These are phyloP conservation scores for Dasypolia templi DNA, from an alignment of 2,888 invertebrate species.

Conservation along the genomic window DNA sequence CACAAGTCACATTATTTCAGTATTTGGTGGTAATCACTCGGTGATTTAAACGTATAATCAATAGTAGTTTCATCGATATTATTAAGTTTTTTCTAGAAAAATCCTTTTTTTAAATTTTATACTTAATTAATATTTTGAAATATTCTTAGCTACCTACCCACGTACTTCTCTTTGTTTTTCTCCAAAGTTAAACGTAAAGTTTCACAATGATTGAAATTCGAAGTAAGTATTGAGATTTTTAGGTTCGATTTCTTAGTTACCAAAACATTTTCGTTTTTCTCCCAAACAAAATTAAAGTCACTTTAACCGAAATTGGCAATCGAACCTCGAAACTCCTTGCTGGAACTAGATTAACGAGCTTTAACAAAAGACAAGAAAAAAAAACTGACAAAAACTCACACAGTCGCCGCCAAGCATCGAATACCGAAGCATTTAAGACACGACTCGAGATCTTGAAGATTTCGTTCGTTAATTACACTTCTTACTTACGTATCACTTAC, in stretches of 20 bases:
- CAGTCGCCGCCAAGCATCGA: slow-evolving; percentile 31
- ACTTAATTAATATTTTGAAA: too few species aligned
- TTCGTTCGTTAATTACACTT: slow-evolving; percentile 59
- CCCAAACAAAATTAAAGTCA: not conserved
- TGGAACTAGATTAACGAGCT: slow-evolving; percentile 28
- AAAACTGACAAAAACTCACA: slow-evolving; percentile 22
- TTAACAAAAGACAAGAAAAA: slow-evolving; percentile 13
- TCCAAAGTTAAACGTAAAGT: not conserved
- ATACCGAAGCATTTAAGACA: slow-evolving; percentile 49
- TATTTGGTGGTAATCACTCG: slow-evolving; percentile 31
- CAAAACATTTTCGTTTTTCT: not conserved
- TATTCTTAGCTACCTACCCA: too few species aligned
- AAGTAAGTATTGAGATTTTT: not conserved
- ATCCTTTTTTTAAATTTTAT: not conserved
- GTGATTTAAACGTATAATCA: slow-evolving; percentile 9
- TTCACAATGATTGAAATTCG: not conserved
- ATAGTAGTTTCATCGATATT: not conserved
- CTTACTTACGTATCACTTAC: slow-evolving; percentile 48
- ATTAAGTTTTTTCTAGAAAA: not conserved
- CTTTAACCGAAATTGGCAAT: not conserved
- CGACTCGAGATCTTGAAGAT: slow-evolving; percentile 43
- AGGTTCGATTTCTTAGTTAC: not conserved
- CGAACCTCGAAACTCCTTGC: slow-evolving; percentile 4
- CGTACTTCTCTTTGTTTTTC: not conserved
- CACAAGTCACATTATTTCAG: slow-evolving; percentile 25